Percentiles rank a stretch among this genome's conserved stretches.
Conservation (phyloP, 2,797 vertebrate species). For the Spinus pinus region DNA sequence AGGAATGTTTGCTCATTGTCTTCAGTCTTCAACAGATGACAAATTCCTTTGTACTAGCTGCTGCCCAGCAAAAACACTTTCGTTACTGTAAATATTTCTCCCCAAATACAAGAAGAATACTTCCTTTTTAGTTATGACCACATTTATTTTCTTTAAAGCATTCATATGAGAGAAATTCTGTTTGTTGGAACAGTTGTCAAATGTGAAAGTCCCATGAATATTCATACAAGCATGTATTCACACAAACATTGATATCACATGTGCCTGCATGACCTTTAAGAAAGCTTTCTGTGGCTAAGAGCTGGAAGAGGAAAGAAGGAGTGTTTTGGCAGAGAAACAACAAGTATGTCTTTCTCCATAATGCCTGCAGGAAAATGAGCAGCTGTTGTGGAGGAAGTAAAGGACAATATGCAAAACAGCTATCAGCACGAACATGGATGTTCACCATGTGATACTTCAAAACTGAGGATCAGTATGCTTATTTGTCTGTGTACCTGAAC, state of each 20-base stretch:
- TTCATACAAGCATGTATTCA: slow-evolving; percentile 32
- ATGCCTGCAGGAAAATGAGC: slow-evolving; percentile 40
- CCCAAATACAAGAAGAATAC: neutral
- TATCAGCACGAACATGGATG: neutral
- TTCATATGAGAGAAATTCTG: neutral
- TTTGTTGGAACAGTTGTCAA: slow-evolving; percentile 33
- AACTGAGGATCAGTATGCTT: neutral
- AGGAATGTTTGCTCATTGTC: neutral
- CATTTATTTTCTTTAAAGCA: slow-evolving; percentile 5
- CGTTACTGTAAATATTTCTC: neutral
- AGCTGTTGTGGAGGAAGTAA: slow-evolving; percentile 53
- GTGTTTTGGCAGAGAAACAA: slow-evolving; percentile 33
- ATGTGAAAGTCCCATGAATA: slow-evolving; percentile 47
- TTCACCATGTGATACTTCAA: neutral
- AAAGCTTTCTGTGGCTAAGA: slow-evolving; percentile 23
- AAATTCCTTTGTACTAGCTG: neutral
- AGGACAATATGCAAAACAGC: slow-evolving; percentile 14
- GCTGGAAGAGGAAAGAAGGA: neutral
- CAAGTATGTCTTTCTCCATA: neutral
- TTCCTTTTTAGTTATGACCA: neutral
- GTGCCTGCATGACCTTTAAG: slow-evolving; percentile 19
- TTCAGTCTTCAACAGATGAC: neutral
- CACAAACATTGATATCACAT: slow-evolving; percentile 44
- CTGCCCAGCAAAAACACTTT: neutral
- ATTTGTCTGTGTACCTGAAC: neutral